phyloP scores from a whole-genome alignment of 2,113 vertebrate species.

The Notarius lentiginosus region DNA sequence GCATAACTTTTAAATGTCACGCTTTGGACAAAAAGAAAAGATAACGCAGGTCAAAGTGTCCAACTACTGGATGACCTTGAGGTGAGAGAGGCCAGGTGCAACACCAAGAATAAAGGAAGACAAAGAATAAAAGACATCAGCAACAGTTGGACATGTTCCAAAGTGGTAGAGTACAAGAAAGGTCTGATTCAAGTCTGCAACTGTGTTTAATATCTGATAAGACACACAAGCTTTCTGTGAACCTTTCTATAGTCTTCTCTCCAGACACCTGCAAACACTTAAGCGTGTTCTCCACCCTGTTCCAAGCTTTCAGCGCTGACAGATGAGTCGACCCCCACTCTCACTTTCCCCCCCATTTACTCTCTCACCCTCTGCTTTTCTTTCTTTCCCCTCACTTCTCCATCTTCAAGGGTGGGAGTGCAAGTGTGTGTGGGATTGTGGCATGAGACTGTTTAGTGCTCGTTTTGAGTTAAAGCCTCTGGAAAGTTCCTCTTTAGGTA shows the following conservation, averaged over 20 bases:
- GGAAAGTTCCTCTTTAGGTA: slow-evolving; percentile 38
- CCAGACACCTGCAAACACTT: slow-evolving; percentile 62
- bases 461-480: slow-evolving; percentile 30
- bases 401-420: slow-evolving; percentile 26
- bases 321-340: slow-evolving; percentile 47
- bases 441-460: slow-evolving; percentile 37
- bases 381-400: slow-evolving; percentile 18
- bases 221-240: slow-evolving; percentile 24
- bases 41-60: slow-evolving; percentile 26
- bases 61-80: slow-evolving; percentile 38
- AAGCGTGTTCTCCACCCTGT: slow-evolving; percentile 44
- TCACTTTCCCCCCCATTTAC: slow-evolving; percentile 25
- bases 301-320: slow-evolving; percentile 47
- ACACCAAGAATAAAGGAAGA: slow-evolving; percentile 30
- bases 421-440: slow-evolving; percentile 21
- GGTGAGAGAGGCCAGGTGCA: slow-evolving; percentile 44
- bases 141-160: slow-evolving; percentile 18
- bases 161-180: slow-evolving; percentile 6
- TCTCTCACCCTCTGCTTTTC: slow-evolving; percentile 33
- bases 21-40: slow-evolving; percentile 25
- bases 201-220: slow-evolving; percentile 27
- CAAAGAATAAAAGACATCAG: slow-evolving; percentile 30
- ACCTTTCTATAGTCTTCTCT: slow-evolving; percentile 35
- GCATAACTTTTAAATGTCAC: slow-evolving; percentile 41
- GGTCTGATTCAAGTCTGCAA: slow-evolving; percentile 34